phyloP scores from a whole-genome alignment of 2,888 invertebrate species.

The Ceriagrion tenellum region DNA sequence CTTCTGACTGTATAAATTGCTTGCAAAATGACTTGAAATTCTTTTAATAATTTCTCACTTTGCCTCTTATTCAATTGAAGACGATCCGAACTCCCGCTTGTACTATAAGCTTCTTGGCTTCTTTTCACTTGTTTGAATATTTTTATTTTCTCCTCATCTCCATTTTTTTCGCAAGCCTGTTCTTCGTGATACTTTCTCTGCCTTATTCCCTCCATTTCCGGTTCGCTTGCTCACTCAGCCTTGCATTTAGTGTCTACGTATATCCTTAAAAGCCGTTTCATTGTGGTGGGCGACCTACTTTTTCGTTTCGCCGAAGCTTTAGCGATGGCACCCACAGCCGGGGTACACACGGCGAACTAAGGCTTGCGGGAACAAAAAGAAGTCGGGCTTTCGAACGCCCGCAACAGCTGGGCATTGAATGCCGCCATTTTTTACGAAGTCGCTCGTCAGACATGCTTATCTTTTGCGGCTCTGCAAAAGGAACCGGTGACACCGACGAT shows the following conservation, averaged over 20 bases:
- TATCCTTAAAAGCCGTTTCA: constrained; percentile 22
- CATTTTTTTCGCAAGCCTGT: neutral
- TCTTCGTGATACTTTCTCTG: neutral
- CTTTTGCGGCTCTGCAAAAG: neutral
- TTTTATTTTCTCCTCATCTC: neutral
- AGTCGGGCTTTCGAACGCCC: neutral
- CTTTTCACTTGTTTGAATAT: neutral
- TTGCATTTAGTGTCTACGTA: neutral
- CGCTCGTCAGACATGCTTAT: neutral
- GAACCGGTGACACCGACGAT: neutral
- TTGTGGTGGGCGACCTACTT: constrained; percentile 5
- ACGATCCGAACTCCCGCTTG: no score
- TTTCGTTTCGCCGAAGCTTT: neutral
- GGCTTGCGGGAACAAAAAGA: neutral
- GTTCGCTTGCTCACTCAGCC: neutral
- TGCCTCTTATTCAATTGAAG: no score
- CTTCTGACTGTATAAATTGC: no score
- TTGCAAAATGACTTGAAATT: no score
- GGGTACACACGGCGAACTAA: neutral
- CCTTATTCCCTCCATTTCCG: neutral
- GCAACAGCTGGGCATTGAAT: constrained; percentile 10
- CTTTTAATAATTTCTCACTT: no score
- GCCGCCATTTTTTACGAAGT: neutral
- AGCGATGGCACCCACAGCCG: neutral
- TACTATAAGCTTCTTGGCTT: no score